Evolutionary conservation across 1,140 invertebrate genomes (phyloP), one percentile per base, ranked within the genome.

Genomic region (Leptinotarsa undecemlineata): DNA sequence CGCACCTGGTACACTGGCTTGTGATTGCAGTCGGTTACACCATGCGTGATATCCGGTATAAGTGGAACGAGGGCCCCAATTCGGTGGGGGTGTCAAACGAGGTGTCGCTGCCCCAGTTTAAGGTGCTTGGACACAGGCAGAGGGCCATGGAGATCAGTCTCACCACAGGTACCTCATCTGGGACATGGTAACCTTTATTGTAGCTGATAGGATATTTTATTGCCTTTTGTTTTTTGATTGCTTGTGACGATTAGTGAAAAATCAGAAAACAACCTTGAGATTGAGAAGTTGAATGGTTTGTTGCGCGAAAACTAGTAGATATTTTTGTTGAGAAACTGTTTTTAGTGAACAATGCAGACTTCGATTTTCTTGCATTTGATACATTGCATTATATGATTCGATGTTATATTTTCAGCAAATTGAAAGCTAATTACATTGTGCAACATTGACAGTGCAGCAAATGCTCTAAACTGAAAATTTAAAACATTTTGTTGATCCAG

Each of bases 31-130:
- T 97, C 91, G 96, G 96, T 88, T 97, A 97, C 91, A 96, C 95
- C 85, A 97, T 96, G 95, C 90, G 94, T 88, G 96, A 98, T 90
- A 97, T 98, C 88, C 91, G 94, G 82, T 96, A 97, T 91, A 95
- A 95, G 87, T 97, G 95, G 95, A 95, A 95, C 87, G 94, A 95
- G 86, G 94, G 95, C 77, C 92, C 94, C 84, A 93, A 94, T 87
- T 96, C 95, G 82, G 95, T 97, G 83, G 94, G 94, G 83, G 94
- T 97, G 78, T 94, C 94, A 85, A 93, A 92, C 87, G 95, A 96
- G 87, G 95, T 98, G 84, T 95, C 95, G 80, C 90, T 97, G 84
- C 96, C 96, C 83, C 96, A 97, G 88, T 97, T 97, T 91, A 95
- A 96, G 90, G 93, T 95, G 84, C 90, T 95, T 83, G 94, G 94